phyloP scores from a whole-genome alignment of 1,140 invertebrate genomes.

The Frieseomelitta varia region DNA sequence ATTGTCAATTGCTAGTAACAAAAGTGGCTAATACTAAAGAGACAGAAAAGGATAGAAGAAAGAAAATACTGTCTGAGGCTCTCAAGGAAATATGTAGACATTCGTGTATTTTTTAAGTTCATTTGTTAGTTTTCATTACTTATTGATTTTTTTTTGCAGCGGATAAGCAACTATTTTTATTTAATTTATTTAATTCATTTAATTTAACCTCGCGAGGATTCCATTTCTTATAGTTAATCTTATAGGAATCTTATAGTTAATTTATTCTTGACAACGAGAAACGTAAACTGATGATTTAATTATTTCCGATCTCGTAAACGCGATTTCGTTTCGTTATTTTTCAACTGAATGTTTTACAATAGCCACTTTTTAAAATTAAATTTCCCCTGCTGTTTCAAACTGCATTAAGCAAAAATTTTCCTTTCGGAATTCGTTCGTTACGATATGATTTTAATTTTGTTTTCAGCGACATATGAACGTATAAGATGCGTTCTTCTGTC shows the following conservation, averaged over 20 bases:
- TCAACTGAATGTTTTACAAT: background rate
- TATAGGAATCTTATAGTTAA: conserved; percentile 32
- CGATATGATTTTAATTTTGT: background rate
- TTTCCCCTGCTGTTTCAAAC: background rate
- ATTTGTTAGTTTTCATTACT: conserved; percentile 30
- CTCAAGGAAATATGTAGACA: background rate
- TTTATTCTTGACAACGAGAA: conserved; percentile 41
- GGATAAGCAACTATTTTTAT: conserved; percentile 48
- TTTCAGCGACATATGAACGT: rapidly evolving
- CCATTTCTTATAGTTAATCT: conserved; percentile 35
- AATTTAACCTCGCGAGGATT: conserved; percentile 11
- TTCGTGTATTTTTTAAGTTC: conserved; percentile 37
- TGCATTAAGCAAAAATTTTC: background rate
- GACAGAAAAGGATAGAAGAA: background rate
- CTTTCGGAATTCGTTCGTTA: background rate
- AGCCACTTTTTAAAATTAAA: conserved; percentile 40
- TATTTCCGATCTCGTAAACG: conserved; percentile 31
- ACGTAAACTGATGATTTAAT: conserved; percentile 47
- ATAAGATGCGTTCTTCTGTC: too few relatives aligned
- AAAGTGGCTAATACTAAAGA: background rate
- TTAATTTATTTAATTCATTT: conserved; percentile 14
- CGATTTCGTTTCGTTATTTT: conserved; percentile 26
- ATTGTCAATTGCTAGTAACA: conserved; percentile 26
- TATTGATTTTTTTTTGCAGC: conserved; percentile 5
- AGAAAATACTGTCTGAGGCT: background rate